A percentile compares a stretch with the other conserved stretches of the same genome.
Conservation (phyloP, 2,888 invertebrate species). For the Parnassius apollo region DNA sequence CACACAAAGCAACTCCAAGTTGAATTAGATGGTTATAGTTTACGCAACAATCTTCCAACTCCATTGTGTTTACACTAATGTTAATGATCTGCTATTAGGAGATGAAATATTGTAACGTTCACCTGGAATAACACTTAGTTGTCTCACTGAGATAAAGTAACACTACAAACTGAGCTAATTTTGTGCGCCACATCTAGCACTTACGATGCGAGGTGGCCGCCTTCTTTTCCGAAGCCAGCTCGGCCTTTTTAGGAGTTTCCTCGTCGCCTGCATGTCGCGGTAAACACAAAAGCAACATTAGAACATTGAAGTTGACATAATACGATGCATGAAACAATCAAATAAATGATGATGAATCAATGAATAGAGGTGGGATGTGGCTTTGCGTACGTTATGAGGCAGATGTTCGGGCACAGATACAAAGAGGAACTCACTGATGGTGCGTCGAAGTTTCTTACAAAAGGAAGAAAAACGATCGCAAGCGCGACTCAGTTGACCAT, state of each 20-base stretch:
- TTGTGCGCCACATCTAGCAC: slow-evolving; percentile 74
- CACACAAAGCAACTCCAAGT: slow-evolving; percentile 13
- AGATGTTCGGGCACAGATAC: slow-evolving; percentile 13
- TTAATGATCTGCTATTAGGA: slow-evolving; percentile 7
- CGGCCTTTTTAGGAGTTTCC: slow-evolving; percentile 77
- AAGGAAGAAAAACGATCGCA: slow-evolving; percentile 72
- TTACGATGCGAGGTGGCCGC: slow-evolving; percentile 74
- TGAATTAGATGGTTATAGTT: slow-evolving; percentile 6
- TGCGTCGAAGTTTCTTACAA: slow-evolving; percentile 76
- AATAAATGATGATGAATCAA: slow-evolving; percentile 14
- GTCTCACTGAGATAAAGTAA: slow-evolving; percentile 29
- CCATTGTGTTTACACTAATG: background rate
- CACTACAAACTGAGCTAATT: slow-evolving; percentile 42
- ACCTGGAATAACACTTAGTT: slow-evolving; percentile 13
- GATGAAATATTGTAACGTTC: slow-evolving; percentile 20
- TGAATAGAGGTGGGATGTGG: slow-evolving; percentile 19
- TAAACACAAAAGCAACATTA: slow-evolving; percentile 80
- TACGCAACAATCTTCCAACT: slow-evolving; percentile 23
- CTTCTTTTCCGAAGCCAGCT: slow-evolving; percentile 77
- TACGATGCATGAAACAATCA: slow-evolving; percentile 32
- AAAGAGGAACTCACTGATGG: slow-evolving; percentile 68
- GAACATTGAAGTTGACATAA: slow-evolving; percentile 60
- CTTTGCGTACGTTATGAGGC: slow-evolving; percentile 14
- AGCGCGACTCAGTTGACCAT: slow-evolving; percentile 69
- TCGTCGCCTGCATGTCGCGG: slow-evolving; percentile 75